Base-by-base conservation (phyloP, 2,113 vertebrate genomes). In the Macquaria ambigua region DNA sequence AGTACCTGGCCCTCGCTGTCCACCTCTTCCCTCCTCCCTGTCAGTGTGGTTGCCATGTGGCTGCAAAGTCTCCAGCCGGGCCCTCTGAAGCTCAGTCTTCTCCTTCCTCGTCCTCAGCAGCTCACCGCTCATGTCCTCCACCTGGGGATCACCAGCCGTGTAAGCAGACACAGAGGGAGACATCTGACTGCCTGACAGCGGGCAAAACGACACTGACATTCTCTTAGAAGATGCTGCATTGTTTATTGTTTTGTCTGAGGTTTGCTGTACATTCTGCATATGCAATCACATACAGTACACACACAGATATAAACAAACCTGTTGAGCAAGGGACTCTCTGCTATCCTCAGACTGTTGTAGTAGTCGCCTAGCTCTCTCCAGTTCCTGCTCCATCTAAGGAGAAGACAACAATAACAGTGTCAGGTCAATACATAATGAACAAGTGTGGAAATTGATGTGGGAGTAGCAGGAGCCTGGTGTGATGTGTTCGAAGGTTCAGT, bases 341-440 rank as follows among this genome's bases (percentile, higher is more conserved):
- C 91, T 96, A 66, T 94, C 94, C 94, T 99, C 97, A 7, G 97
- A 97, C 83, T 97, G 96, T 77, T 95, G 95, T 78, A 98, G 68
- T 53, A 95, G 94, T 86, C 95, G 96, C 77, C 76, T 94, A 4
- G 96, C 96, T 56, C 89, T 90, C 59, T 97, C 95, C 92, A 99
- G 92, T 85, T 98, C 97, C 81, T 95, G 95, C 80, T 97, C 96
- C 93, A 97, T 88, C 96, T 96, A 41, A 76, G 68, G 18, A 74
- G 11, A 56, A 6, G 16, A 61, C 1, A 77, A 71, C 21, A 77
- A 62, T 10, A 69, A 77, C 37, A 68, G n/a, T 3, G 25, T 84
- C n/a, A 59, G 23, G n/a, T 37, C 20, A 69, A 83, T n/a, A 75
- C 16, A 79, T 64, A 23, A 78, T 28, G 12, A 67, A 39, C 37